A percentile compares a stretch with the other conserved stretches of the same genome.
phyloP scores from a whole-genome alignment of 2,888 invertebrate genomes.

The Colostygia pectinataria region DNA sequence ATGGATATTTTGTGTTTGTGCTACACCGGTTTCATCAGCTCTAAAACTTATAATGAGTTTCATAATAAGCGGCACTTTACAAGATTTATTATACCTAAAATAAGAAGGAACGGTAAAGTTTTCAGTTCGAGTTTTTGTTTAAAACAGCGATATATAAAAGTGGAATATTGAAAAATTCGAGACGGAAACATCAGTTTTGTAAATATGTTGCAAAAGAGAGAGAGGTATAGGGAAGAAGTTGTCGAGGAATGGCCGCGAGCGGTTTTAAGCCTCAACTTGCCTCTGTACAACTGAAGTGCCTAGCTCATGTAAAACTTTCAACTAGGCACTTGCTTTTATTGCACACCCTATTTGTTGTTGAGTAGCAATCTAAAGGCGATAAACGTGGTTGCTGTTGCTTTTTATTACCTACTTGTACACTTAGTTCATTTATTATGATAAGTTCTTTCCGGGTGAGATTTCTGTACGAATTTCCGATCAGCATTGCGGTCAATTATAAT shows the following conservation, averaged over 20 bases:
- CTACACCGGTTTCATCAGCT: constrained; percentile 27
- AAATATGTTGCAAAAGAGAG: constrained; percentile 44
- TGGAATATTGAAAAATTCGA: constrained; percentile 56
- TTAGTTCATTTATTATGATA: constrained; percentile 11
- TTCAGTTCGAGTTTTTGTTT: constrained; percentile 48
- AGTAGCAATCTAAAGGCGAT: constrained; percentile 52
- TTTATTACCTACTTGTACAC: constrained; percentile 45
- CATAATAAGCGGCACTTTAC: constrained; percentile 36
- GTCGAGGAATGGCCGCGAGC: constrained; percentile 42
- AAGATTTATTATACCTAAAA: constrained; percentile 50
- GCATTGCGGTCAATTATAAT: no score
- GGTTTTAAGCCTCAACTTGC: constrained; percentile 40
- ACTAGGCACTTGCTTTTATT: constrained; percentile 62
- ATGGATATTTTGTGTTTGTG: constrained; percentile 2
- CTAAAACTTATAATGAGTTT: constrained; percentile 37
- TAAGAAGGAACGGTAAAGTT: constrained; percentile 45
- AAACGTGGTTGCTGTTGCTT: constrained; percentile 48
- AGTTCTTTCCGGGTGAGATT: constrained; percentile 1
- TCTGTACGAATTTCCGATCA: background rate
- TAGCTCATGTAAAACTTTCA: constrained; percentile 60
- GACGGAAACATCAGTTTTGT: constrained; percentile 47
- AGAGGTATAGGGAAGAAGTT: constrained; percentile 56
- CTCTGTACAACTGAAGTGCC: constrained; percentile 40
- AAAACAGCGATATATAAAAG: constrained; percentile 55
- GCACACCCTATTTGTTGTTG: constrained; percentile 63